Base-by-base conservation (phyloP, 2,113 vertebrate genomes). In the Gallinago paraguaiae region DNA sequence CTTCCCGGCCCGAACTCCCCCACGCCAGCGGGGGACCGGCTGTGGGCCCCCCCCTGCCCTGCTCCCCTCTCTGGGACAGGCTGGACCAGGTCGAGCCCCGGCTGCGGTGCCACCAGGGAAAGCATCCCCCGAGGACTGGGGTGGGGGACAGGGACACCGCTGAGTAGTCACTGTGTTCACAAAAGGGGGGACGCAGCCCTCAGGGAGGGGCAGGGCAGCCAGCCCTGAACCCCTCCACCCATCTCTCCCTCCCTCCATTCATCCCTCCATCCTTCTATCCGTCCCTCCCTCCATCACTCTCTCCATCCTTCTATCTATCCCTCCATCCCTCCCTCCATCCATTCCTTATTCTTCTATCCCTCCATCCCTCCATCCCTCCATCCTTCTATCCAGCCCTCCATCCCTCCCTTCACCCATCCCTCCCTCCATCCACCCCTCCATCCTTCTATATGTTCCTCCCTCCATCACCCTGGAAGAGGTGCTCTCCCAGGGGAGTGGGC, bases 1-100 rank as follows among this genome's bases (percentile, higher is more conserved):
- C 98, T 81, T 98, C 95, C 97, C 96, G 97, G 78, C 81, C 98
- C 97, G 95, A 98, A 97, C 97, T 98, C 94, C 97, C 98, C 98
- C 98, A 98, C 90, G 97, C 98, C 98, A 97, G 98, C 98, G 96
- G 98, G 98, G 98, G 98, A 98, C 95, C 37, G 98, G 98, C 96
- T 95, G 97, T 92, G 94, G 25, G 65, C 46, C 69, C 57, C 53
- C 51, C 11, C 10, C 27, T 14, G 11, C 33, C 28, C 28, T 17
- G 57, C 60, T 28, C 25, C 60, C 17, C 37, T 39, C n/a, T 28
- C 27, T 1, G 11, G 25, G 10, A 50, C 3, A 6, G 53, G 37
- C 48, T 17, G 91, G 22, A 17, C 46, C 8, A 11, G 46, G 75
- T 9, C 11, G 9, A 60, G 45, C 46, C 19, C 35, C 3, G 17